phyloP scores from a whole-genome alignment of 2,888 invertebrate genomes.

The Hypena proboscidalis region DNA sequence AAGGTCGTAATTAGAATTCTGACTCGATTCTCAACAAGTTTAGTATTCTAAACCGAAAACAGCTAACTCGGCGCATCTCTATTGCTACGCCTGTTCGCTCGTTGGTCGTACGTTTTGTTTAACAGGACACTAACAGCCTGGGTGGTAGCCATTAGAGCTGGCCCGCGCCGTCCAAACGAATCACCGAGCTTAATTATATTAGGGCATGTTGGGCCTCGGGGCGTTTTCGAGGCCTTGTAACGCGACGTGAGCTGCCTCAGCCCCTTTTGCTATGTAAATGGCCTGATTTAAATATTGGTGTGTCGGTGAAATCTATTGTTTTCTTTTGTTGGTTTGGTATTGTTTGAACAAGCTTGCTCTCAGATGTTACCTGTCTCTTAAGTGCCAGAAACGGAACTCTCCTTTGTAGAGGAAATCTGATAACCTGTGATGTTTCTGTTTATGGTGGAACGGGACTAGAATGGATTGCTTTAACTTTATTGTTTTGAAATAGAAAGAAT shows the following conservation, averaged over 20 bases:
- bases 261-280: slow-evolving; percentile 26
- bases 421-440: too few relatives aligned
- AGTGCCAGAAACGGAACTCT: neutral
- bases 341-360: neutral
- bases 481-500: too few relatives aligned
- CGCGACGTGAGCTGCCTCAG: neutral
- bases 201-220: slow-evolving; percentile 14
- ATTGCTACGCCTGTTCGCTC: too few relatives aligned
- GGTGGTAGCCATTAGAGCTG: slow-evolving; percentile 5
- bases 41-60: too few relatives aligned
- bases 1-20: too few relatives aligned
- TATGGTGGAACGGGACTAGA: too few relatives aligned
- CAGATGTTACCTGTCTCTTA: neutral
- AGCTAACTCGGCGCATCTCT: too few relatives aligned
- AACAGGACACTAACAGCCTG: slow-evolving; percentile 21
- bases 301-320: slow-evolving; percentile 27
- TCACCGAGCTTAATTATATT: slow-evolving; percentile 31
- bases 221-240: slow-evolving; percentile 6
- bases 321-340: slow-evolving; percentile 23
- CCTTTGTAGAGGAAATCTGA: too few relatives aligned
- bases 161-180: slow-evolving; percentile 15
- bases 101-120: slow-evolving; percentile 22
- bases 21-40: too few relatives aligned
- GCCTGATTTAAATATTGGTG: slow-evolving; percentile 37
- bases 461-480: too few relatives aligned